These are phyloP conservation scores for Lasiurus cinereus DNA, from an alignment of 2,113 vertebrate species.

Conservation along the genomic window DNA sequence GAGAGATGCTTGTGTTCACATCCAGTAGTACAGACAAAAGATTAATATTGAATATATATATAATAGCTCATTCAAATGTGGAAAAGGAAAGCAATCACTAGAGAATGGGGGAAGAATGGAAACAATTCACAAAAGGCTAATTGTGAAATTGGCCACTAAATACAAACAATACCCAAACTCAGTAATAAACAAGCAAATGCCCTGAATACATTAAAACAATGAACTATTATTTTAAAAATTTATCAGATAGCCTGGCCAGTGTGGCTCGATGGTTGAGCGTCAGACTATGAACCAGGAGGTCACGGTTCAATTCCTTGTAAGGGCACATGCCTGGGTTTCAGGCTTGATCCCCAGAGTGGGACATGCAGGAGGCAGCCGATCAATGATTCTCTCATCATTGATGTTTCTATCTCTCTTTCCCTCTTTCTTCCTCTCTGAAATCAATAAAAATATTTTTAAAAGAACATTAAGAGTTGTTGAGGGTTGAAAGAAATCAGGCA, in stretches of 20 bases:
- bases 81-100: constrained; percentile 15
- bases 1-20: background rate
- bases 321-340: no score
- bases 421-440: no score
- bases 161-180: background rate
- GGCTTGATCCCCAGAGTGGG: no score
- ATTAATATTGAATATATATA: background rate
- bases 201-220: background rate
- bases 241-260: background rate
- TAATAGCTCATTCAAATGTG: background rate
- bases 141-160: constrained; percentile 31
- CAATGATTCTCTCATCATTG: no score
- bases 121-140: background rate
- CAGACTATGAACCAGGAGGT: no score
- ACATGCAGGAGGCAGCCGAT: no score
- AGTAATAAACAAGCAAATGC: background rate
- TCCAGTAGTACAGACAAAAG: background rate
- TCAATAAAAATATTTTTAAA: no score
- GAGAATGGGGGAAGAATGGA: background rate
- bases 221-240: background rate
- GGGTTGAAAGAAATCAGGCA: background rate
- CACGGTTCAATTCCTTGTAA: no score
- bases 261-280: no score
- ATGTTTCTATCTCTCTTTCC: no score
- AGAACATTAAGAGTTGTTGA: background rate